Evolutionary conservation across 1,140 invertebrate genomes (phyloP).

Genomic region (Heliconius congener): DNA sequence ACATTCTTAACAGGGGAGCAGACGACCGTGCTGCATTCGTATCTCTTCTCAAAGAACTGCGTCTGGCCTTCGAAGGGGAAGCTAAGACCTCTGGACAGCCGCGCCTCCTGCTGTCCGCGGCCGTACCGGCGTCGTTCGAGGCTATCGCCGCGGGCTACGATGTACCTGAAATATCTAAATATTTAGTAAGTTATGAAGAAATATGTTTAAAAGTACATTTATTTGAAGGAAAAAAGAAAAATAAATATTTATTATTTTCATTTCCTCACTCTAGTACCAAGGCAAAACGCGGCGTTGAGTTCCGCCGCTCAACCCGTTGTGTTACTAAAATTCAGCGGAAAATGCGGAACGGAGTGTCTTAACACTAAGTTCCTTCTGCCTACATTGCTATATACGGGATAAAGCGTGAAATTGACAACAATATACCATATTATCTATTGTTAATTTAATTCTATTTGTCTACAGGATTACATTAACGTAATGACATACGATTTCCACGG

Average conservation of each 20-base stretch:
- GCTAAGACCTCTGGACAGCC: conserved; percentile 89
- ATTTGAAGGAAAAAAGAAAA: too few relatives aligned
- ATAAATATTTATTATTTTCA: too few relatives aligned
- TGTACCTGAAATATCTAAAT: conserved; percentile 96
- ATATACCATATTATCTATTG: background rate
- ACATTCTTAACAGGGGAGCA: conserved; percentile 83
- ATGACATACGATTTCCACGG: conserved; percentile 98
- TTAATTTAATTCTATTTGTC: background rate
- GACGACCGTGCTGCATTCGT: conserved; percentile 92
- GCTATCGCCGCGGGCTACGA: conserved; percentile 96
- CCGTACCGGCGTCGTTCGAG: conserved; percentile 95
- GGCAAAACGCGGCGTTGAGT: too few relatives aligned
- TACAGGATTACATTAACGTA: conserved; percentile 93
- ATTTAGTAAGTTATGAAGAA: conserved; percentile 82
- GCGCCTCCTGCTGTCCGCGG: conserved; percentile 92
- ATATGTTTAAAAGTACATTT: background rate
- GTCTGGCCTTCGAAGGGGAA: conserved; percentile 95
- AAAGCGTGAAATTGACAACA: too few relatives aligned
- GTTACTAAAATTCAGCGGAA: too few relatives aligned
- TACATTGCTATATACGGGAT: too few relatives aligned
- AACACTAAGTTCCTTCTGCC: too few relatives aligned
- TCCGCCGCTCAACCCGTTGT: too few relatives aligned
- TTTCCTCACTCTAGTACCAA: too few relatives aligned
- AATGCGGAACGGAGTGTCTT: too few relatives aligned
- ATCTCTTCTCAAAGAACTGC: conserved; percentile 90